Base-by-base conservation (phyloP, 2,797 vertebrate genomes). In the Apodemus agrarius region DNA sequence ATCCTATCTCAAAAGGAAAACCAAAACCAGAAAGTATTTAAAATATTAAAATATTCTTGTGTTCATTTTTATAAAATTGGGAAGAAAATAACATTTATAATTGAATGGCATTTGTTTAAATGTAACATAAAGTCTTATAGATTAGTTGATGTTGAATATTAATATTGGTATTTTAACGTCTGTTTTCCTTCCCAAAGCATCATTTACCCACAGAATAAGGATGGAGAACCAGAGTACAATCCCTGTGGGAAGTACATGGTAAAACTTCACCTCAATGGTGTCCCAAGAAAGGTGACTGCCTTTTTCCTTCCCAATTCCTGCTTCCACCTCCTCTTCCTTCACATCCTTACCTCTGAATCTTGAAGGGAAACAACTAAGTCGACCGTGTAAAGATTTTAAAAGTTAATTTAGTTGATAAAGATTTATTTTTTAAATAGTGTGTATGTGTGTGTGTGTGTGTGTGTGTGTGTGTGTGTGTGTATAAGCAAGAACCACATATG, bases 181-280 rank as follows among this genome's bases (percentile, higher is more conserved):
- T 92, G 54, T 96, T 94, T 94, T 91, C 37, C 54, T 93, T 92
- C 54, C 90, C 97, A 96, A 98, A 98, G 99, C 98, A 99, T 99
- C 95, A 99, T 99, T 98, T 99, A 99, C 97, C 99, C 99, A 97
- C 99, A 99, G 98, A 99, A 99, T 98, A 99, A 99, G 96, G 99
- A 99, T 93, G 99, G 99, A 65, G 99, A 99, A 67, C 99, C 99
- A 2, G 99, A 99, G 97, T 99, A 99, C 97, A 99, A 99, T 97
- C 99, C 99, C 0, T 99, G 99, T 98, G 99, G 99, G 94, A 99
- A 99, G 95, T 99, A 99, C 98, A 99, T 99, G 99, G 99, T 99
- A 90, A 99, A 99, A 95, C 99, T 99, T 86, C 99, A 99, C 97
- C 99, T 99, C 97, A 99, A 99, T n/a, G 99, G 99, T 37, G 99